Base-by-base conservation (phyloP, 2,888 invertebrate genomes). In the Polydrusus tereticollis region DNA sequence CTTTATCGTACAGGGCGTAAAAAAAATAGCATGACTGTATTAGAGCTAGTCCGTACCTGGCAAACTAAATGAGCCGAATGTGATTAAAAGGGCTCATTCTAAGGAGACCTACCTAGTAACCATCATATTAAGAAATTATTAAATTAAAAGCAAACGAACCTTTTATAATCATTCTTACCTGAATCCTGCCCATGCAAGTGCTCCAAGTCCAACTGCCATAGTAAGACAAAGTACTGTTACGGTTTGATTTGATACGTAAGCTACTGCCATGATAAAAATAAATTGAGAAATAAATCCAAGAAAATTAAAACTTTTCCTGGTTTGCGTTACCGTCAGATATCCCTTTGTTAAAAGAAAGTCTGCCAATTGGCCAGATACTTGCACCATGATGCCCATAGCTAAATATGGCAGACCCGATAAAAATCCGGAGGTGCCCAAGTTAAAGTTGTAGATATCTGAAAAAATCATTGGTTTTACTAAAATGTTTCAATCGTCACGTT, bases 151-250 rank as follows among this genome's bases (percentile, higher is more conserved):
- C n/a, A n/a, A n/a, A n/a, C n/a, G n/a, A n/a, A n/a, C n/a, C n/a
- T n/a, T n/a, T n/a, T n/a, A n/a, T n/a, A n/a, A n/a, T n/a, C n/a
- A n/a, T 10, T 58, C 12, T 86, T 86, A 94, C 94, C 93, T 92
- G 83, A 95, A 96, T 52, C 96, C 97, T 6, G 95, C 92, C 96
- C 96, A 97, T 0, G 96, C 95, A 83, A 97, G 95, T 0, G 96
- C 95, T 0, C 97, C 97, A 0, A 96, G 87, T 0, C 97, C 97
- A 0, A 97, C 95, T 0, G 96, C 95, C 55, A 96, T 88, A 0
- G 95, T 94, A 29, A 97, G 89, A 83, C 91, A 96, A 12, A 91
- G 87, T 14, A 96, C 88, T 43, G 93, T 92, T 43, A 90, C 89
- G 16, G 70, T 74, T 0, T 88, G 87, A 12, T 93, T 89, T 0